Conservation (phyloP, 2,113 vertebrate species). For the Quiscalus mexicanus region DNA sequence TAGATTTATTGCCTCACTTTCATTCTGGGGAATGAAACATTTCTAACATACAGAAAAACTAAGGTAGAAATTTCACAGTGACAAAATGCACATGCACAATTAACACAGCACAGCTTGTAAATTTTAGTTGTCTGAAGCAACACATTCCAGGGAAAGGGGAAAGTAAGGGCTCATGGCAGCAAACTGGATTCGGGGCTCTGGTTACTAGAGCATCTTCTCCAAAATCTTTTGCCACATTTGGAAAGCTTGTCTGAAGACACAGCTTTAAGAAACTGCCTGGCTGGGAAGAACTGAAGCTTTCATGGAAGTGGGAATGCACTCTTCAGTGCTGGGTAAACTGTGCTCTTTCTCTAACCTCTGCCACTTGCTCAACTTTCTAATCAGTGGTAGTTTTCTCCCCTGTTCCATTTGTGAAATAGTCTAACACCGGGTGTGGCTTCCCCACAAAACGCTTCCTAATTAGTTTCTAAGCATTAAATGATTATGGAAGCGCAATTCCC, state of each 20-base stretch:
- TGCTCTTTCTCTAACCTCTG: background rate
- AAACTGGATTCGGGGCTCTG: background rate
- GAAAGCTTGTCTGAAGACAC: background rate
- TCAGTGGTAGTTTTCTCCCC: background rate
- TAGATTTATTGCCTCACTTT: background rate
- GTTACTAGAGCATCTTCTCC: background rate
- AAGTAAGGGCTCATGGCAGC: background rate
- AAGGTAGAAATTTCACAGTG: background rate
- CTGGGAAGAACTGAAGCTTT: background rate
- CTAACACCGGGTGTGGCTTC: conserved; percentile 13
- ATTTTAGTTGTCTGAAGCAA: background rate
- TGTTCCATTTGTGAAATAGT: conserved; percentile 39
- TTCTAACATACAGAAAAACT: background rate
- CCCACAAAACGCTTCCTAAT: conserved; percentile 36
- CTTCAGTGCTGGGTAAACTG: background rate
- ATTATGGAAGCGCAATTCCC: conserved; percentile 63
- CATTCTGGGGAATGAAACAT: background rate
- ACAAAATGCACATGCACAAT: background rate
- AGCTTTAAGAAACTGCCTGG: background rate
- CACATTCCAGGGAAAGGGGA: background rate
- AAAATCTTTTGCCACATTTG: background rate
- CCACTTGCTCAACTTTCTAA: conserved; percentile 24
- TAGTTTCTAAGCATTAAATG: conserved; percentile 60
- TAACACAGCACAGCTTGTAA: background rate
- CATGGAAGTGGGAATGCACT: background rate